A percentile compares a stretch with the other conserved stretches of the same genome.
Conservation (phyloP, 2,888 invertebrate genomes). For the Mactromeris polynyma region DNA sequence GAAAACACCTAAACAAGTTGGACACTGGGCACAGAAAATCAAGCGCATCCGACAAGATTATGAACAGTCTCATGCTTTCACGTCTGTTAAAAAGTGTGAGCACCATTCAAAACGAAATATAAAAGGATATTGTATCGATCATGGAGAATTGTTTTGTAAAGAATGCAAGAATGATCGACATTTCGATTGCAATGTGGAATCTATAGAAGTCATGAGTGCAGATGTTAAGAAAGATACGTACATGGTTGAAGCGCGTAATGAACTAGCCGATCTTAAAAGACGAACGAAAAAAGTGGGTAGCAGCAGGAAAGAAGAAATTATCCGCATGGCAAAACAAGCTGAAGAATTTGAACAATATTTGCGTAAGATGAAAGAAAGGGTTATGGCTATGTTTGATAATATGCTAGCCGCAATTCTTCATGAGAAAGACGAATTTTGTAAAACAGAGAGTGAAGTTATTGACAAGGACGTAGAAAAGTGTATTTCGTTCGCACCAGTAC, state of each 20-base stretch:
- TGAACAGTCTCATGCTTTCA: constrained; percentile 43
- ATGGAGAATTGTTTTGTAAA: constrained; percentile 56
- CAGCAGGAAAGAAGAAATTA: constrained; percentile 52
- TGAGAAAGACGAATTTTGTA: constrained; percentile 58
- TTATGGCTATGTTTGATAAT: constrained; percentile 50
- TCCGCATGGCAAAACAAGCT: constrained; percentile 46
- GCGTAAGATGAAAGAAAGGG: constrained; percentile 46
- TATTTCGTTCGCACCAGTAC: constrained; percentile 27
- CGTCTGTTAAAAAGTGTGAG: constrained; percentile 54
- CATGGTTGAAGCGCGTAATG: constrained; percentile 47
- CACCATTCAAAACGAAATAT: constrained; percentile 42
- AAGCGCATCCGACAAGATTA: constrained; percentile 36
- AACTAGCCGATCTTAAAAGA: constrained; percentile 45
- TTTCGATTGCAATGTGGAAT: constrained; percentile 50
- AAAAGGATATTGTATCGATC: constrained; percentile 57
- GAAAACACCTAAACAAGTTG: constrained; percentile 56
- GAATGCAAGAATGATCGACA: constrained; percentile 47
- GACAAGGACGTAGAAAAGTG: constrained; percentile 45
- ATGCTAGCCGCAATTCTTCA: constrained; percentile 47
- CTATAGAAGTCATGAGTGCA: constrained; percentile 42
- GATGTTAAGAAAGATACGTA: constrained; percentile 47
- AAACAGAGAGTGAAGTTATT: constrained; percentile 48
- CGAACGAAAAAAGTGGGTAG: constrained; percentile 45
- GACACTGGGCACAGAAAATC: constrained; percentile 62
- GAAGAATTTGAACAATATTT: constrained; percentile 48